phyloP scores from a whole-genome alignment of 2,797 vertebrate species.

The Atherinosoma microstoma region DNA sequence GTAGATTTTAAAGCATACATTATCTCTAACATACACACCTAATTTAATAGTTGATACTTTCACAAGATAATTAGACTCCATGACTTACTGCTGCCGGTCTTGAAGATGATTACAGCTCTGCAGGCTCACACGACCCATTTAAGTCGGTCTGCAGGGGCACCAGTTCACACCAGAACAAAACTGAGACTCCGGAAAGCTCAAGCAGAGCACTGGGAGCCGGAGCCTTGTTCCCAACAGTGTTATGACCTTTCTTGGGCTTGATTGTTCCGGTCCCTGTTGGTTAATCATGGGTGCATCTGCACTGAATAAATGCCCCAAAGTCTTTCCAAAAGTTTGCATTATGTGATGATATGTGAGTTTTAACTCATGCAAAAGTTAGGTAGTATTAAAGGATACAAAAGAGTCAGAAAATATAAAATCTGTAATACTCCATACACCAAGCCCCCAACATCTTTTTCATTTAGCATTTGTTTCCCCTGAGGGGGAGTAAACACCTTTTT shows the following conservation, averaged over 20 bases:
- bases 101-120: conserved; percentile 40
- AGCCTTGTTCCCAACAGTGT: conserved; percentile 55
- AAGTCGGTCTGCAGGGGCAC: conserved; percentile 55
- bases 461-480: background rate
- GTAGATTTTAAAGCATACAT: conserved; percentile 9
- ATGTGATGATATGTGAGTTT: conserved; percentile 32
- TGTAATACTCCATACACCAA: background rate
- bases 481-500: conserved; percentile 27
- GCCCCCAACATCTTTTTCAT: background rate
- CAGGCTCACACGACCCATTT: conserved; percentile 61
- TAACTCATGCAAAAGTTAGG: conserved; percentile 9
- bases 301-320: conserved; percentile 51
- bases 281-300: conserved; percentile 73
- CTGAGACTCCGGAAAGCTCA: conserved; percentile 48
- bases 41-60: conserved; percentile 29
- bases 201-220: conserved; percentile 31
- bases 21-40: conserved; percentile 20
- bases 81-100: conserved; percentile 65
- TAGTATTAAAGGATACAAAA: conserved; percentile 1
- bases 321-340: conserved; percentile 43
- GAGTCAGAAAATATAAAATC: conserved; percentile 5
- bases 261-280: conserved; percentile 55
- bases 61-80: conserved; percentile 22
- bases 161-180: conserved; percentile 53
- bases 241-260: conserved; percentile 72